phyloP scores from a whole-genome alignment of 1,140 invertebrate species.

The Dreissena polymorpha region DNA sequence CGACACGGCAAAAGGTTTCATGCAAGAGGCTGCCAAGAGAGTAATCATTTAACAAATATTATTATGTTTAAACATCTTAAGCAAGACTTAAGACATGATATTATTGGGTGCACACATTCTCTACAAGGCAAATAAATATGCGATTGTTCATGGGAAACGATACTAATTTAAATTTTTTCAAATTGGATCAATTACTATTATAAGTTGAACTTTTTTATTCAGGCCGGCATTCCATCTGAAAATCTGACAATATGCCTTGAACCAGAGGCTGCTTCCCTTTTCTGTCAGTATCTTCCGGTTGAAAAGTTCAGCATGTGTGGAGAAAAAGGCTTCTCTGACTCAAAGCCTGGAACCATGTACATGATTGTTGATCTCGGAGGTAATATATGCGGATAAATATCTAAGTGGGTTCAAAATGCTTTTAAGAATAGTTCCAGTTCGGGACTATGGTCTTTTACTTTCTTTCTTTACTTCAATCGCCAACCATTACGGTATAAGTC shows the following conservation, averaged over 20 bases:
- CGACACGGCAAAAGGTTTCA: slow-evolving; percentile 47
- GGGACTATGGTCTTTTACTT: too few relatives aligned
- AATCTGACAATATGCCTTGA: slow-evolving; percentile 38
- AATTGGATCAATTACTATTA: neutral
- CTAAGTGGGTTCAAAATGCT: too few relatives aligned
- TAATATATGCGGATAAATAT: slow-evolving; percentile 4
- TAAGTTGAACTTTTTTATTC: neutral
- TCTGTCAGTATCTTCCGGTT: slow-evolving; percentile 35
- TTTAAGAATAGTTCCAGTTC: too few relatives aligned
- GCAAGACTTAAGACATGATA: neutral
- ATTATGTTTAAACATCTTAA: neutral
- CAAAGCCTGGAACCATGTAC: slow-evolving; percentile 38
- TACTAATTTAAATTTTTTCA: neutral
- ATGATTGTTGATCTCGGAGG: slow-evolving; percentile 51
- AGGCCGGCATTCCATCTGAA: slow-evolving; percentile 36
- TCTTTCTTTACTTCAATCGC: too few relatives aligned
- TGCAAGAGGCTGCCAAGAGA: slow-evolving; percentile 39
- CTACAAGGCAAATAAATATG: neutral
- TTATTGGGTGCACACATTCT: neutral
- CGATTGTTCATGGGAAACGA: neutral
- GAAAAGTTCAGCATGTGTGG: slow-evolving; percentile 36
- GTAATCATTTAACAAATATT: neutral
- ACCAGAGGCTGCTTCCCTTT: slow-evolving; percentile 37
- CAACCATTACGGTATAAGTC: too few relatives aligned
- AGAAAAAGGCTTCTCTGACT: slow-evolving; percentile 12